Percentiles rank a stretch among this genome's conserved stretches.
phyloP scores from a whole-genome alignment of 2,888 invertebrate species.

The Aplocera efformata region DNA sequence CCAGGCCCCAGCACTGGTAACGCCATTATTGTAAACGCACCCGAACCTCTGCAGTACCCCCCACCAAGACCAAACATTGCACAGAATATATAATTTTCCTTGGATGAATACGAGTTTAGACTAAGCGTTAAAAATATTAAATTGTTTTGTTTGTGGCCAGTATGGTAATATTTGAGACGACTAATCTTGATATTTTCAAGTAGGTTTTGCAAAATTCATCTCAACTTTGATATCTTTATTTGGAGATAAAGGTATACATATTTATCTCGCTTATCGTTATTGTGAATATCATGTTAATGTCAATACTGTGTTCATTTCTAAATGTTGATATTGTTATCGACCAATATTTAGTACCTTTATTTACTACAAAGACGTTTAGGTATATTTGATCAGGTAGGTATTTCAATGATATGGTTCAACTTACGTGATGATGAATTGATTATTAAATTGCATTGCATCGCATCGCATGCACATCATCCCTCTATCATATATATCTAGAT shows the following conservation, averaged over 20 bases:
- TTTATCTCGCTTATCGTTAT: too few species aligned
- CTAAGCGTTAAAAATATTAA: not conserved
- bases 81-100: slow-evolving; percentile 8
- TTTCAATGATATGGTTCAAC: too few species aligned
- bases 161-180: slow-evolving; percentile 8
- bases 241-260: slow-evolving; percentile 12
- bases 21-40: slow-evolving; percentile 34
- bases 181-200: slow-evolving; percentile 23
- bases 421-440: too few species aligned
- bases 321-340: too few species aligned
- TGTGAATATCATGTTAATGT: slow-evolving; percentile 3
- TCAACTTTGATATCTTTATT: too few species aligned
- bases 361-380: too few species aligned
- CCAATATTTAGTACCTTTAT: too few species aligned
- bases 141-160: not conserved
- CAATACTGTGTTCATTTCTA: too few species aligned
- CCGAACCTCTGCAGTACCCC: slow-evolving; percentile 37
- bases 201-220: slow-evolving; percentile 11
- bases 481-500: too few species aligned
- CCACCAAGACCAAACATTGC: slow-evolving; percentile 25
- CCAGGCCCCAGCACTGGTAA: slow-evolving; percentile 45
- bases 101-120: not conserved
- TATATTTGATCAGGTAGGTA: too few species aligned
- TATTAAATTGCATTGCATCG: too few species aligned
- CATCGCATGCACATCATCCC: too few species aligned